These are phyloP conservation scores for Oostethus manadensis DNA, from an alignment of 2,113 vertebrate genomes.

Conservation along the genomic window DNA sequence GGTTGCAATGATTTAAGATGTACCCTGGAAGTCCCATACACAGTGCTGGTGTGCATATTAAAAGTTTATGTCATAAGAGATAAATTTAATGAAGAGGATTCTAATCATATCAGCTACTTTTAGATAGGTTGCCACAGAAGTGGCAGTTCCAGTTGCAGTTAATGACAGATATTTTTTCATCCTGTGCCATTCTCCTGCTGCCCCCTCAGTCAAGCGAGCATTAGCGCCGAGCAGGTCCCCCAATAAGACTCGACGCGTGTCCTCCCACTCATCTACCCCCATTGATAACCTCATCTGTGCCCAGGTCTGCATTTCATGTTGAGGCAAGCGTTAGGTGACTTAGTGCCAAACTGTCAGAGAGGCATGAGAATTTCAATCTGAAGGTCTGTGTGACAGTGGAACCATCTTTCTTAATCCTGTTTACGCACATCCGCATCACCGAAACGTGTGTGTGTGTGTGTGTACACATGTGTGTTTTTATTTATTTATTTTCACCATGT, in stretches of 20 bases:
- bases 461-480: constrained; percentile 21
- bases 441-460: constrained; percentile 51
- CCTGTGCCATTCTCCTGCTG: constrained; percentile 33
- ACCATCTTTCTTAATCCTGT: constrained; percentile 74
- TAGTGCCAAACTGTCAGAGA: constrained; percentile 71
- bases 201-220: constrained; percentile 31
- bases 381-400: constrained; percentile 73
- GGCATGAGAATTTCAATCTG: constrained; percentile 75
- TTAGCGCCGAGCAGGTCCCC: constrained; percentile 36
- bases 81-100: constrained; percentile 98
- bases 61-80: constrained; percentile 96
- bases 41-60: constrained; percentile 90
- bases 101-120: constrained; percentile 77
- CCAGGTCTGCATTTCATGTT: constrained; percentile 68
- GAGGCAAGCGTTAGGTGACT: constrained; percentile 74
- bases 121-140: constrained; percentile 54
- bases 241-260: constrained; percentile 54
- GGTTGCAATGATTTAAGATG: constrained; percentile 95
- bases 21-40: constrained; percentile 86
- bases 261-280: constrained; percentile 55
- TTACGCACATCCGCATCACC: constrained; percentile 72
- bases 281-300: constrained; percentile 66
- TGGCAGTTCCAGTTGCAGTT: constrained; percentile 6
- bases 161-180: constrained; percentile 19
- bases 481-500: constrained; percentile 13